Evolutionary conservation across 2,113 vertebrate genomes (phyloP), one percentile per base, ranked within the genome.

Genomic region (Phoxinus phoxinus): DNA sequence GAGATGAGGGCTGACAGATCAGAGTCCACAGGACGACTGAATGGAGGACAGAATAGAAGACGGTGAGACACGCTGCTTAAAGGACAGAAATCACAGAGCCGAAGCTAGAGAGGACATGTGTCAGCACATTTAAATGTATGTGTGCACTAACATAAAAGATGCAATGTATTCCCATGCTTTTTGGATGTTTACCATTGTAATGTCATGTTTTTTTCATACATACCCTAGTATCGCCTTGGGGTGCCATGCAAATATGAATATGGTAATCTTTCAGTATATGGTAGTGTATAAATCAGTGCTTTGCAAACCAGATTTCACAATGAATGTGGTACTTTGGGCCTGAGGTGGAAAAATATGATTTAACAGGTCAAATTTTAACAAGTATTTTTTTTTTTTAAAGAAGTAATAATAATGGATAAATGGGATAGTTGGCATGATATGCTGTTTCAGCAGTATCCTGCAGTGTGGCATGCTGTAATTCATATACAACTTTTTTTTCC

Each of bases 201-300:
- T 74, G n/a, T n/a, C 23, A 74, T 74, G 12, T 17, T 2, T 27
- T 13, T 13, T 46, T 3, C 0, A 3, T 74, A 46, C 23, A 6
- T 41, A n/a, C 9, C 35, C 41, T 6, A 73, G 72, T 27, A 48
- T 74, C 3, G 41, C 41, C 72, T 7, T 17, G 12, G 72, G 37
- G 72, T 74, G 17, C 23, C 41, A 73, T 74, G 41, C n/a, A 46
- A 73, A 73, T 73, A 41, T 72, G 23, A 44, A 72, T n/a, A 48
- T 74, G 72, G 72, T 74, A 27, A 46, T 74, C 23, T 15, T 25
- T 73, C 35, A 69, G 8, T 21, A 35, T 23, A 37, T 69, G 32
- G 17, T 2, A 21, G 17, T 23, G 67, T 37, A 71, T 71, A 71
- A 71, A 71, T 71, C 32, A 71, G 19, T 71, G 67, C 19, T 71